Percentiles rank a stretch among this genome's conserved stretches.
Conservation (phyloP, 2,888 invertebrate genomes). For the Shargacucullia verbasci region DNA sequence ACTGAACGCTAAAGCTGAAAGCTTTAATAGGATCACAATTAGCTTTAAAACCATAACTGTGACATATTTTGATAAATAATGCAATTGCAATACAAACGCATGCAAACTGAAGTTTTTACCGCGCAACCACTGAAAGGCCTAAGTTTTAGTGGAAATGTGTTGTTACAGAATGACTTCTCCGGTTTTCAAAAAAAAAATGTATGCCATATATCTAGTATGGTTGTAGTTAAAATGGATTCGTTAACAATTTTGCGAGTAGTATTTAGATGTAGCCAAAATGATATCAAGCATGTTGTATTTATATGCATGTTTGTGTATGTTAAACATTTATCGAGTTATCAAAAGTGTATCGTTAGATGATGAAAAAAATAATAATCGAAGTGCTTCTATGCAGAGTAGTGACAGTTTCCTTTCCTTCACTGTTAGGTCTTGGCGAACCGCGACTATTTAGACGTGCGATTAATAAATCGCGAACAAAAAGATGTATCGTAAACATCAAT, state of each 20-base stretch:
- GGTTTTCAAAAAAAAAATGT: constrained; percentile 63
- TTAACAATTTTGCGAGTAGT: constrained; percentile 83
- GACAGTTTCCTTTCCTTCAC: constrained; percentile 68
- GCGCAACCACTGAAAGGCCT: constrained; percentile 70
- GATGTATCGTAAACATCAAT: background rate
- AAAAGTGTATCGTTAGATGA: constrained; percentile 83
- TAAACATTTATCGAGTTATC: constrained; percentile 81
- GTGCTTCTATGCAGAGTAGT: constrained; percentile 79
- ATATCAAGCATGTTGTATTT: constrained; percentile 76
- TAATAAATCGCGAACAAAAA: constrained; percentile 8
- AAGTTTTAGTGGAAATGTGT: constrained; percentile 80
- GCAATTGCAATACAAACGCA: constrained; percentile 54
- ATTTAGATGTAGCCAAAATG: constrained; percentile 82
- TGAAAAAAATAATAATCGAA: constrained; percentile 71
- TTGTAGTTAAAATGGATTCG: constrained; percentile 81
- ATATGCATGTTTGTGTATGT: constrained; percentile 83
- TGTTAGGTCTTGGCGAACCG: constrained; percentile 38
- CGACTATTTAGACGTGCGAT: constrained; percentile 19
- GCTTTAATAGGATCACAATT: constrained; percentile 75
- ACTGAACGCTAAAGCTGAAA: constrained; percentile 66
- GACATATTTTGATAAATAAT: constrained; percentile 70
- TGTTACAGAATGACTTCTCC: constrained; percentile 76
- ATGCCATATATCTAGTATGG: constrained; percentile 73
- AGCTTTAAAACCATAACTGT: constrained; percentile 65
- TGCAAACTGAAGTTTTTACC: constrained; percentile 50